These are phyloP conservation scores for Prionailurus viverrinus DNA, from an alignment of 2,113 vertebrate genomes.

Conservation along the genomic window DNA sequence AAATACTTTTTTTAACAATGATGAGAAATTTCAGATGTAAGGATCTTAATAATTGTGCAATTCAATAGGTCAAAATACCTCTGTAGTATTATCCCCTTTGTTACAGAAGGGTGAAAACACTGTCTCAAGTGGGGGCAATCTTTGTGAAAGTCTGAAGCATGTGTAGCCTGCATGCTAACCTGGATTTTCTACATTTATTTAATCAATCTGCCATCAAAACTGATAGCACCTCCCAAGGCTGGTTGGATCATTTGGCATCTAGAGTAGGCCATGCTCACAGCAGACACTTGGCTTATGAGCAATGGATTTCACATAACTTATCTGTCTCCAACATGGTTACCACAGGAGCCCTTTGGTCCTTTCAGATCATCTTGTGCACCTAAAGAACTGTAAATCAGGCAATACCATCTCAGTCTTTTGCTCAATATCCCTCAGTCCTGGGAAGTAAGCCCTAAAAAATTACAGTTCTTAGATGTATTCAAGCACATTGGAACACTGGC, in stretches of 20 bases:
- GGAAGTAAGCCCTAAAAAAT: not conserved
- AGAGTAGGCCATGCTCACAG: not conserved
- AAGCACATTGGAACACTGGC: not conserved
- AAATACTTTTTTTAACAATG: not conserved
- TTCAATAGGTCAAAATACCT: not conserved
- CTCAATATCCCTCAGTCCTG: not conserved
- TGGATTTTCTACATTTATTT: not conserved
- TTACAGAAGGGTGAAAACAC: not conserved
- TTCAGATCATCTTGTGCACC: not conserved
- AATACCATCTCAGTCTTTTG: not conserved
- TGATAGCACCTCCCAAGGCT: not conserved
- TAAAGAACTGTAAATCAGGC: not conserved
- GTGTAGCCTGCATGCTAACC: not conserved
- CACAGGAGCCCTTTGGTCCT: not conserved
- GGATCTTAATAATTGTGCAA: not conserved
- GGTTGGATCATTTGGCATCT: not conserved
- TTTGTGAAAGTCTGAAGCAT: not conserved
- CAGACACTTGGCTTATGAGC: not conserved
- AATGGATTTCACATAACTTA: not conserved
- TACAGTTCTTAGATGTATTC: not conserved
- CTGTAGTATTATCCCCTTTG: not conserved
- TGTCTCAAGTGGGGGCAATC: not conserved
- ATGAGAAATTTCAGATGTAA: not conserved
- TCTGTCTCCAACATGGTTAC: not conserved
- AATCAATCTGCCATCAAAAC: not conserved